Evolutionary conservation across 2,113 vertebrate species (phyloP).

Genomic region (Serilophus lunatus): DNA sequence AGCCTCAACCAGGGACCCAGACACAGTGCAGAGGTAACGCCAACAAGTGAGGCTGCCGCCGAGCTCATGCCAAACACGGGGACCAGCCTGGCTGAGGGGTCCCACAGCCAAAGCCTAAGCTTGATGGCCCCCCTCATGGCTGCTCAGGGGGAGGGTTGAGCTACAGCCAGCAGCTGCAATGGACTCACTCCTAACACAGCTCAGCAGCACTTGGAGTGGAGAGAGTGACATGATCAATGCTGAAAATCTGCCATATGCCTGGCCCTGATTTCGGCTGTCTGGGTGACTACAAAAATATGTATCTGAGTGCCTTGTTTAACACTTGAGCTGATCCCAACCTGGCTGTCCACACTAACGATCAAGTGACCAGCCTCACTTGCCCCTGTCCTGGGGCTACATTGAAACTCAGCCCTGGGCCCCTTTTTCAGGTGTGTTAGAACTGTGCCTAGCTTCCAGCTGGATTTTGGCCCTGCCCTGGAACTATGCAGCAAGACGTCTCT

Average conservation of each 20-base stretch:
- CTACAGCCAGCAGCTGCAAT: neutral
- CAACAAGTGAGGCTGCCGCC: neutral
- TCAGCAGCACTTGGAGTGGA: neutral
- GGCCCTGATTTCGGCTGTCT: accelerated
- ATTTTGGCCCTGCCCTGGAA: neutral
- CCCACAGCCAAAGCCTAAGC: neutral
- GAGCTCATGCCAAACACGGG: neutral
- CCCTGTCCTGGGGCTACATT: neutral
- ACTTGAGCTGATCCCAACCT: neutral
- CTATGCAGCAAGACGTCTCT: accelerated
- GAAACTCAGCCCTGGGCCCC: accelerated
- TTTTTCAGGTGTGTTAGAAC: accelerated
- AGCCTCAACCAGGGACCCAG: neutral
- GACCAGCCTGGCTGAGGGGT: neutral
- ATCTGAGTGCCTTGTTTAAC: neutral
- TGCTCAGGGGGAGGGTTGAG: accelerated
- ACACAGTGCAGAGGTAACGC: neutral
- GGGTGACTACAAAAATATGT: neutral
- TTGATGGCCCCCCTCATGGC: accelerated
- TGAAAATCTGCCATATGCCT: accelerated
- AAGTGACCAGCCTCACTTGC: neutral
- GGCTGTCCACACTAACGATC: neutral
- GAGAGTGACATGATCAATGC: neutral
- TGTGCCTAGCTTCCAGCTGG: neutral
- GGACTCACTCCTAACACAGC: no score